Percentiles rank a stretch among this genome's conserved stretches.
Conservation (phyloP, 2,797 vertebrate genomes). For the Neopelma chrysocephalum region DNA sequence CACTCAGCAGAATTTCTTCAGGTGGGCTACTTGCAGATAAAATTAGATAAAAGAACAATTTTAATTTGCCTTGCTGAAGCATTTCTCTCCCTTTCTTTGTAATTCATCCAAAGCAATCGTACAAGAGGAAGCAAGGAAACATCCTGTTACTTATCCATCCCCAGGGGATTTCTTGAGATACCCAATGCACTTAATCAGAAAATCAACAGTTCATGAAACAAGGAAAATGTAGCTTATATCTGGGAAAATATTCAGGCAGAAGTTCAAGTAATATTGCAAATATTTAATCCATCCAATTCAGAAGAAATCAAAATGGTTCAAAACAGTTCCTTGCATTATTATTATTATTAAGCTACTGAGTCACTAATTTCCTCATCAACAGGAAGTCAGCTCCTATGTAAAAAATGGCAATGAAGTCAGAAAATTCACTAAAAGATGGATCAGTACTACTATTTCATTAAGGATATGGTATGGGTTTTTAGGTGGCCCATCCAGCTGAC, state of each 20-base stretch:
- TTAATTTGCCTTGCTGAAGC: not conserved
- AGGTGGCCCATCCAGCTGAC: not conserved
- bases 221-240: not conserved
- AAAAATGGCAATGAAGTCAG: not conserved
- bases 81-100: not conserved
- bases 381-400: not conserved
- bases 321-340: not conserved
- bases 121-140: not conserved
- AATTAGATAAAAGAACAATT: not conserved
- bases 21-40: not conserved
- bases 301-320: not conserved
- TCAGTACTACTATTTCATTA: not conserved
- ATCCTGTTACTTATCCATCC: not conserved
- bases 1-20: not conserved
- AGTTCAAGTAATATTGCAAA: not conserved
- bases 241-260: not conserved
- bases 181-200: not conserved
- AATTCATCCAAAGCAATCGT: not conserved
- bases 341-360: not conserved
- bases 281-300: not conserved
- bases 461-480: not conserved
- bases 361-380: not conserved
- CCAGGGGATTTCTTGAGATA: not conserved
- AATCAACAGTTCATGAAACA: not conserved
- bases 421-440: not conserved